phyloP scores from a whole-genome alignment of 2,797 vertebrate species.

The Huso huso region DNA sequence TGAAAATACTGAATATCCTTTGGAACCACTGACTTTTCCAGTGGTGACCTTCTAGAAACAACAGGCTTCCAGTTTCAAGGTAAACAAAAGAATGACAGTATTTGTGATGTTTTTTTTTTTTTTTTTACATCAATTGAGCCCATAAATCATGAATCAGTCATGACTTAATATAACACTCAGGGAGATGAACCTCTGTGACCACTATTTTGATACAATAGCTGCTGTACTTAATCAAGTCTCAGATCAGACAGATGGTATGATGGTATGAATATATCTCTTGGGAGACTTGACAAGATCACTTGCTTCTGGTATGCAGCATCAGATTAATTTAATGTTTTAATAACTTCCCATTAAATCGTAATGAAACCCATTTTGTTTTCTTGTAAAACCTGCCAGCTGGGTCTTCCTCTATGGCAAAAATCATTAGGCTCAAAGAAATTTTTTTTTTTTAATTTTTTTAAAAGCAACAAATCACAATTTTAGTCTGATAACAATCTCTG shows the following conservation, averaged over 20 bases:
- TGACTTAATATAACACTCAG: too few species aligned
- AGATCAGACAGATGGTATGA: conserved; percentile 5
- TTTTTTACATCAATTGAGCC: conserved; percentile 22
- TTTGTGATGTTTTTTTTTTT: neutral
- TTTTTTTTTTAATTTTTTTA: neutral
- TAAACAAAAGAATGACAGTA: conserved; percentile 7
- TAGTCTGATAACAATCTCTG: neutral
- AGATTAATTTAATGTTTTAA: conserved; percentile 7
- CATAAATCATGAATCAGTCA: neutral
- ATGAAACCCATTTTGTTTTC: conserved; percentile 3
- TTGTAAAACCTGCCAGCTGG: neutral
- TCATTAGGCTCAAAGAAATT: neutral
- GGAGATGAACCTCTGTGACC: too few species aligned
- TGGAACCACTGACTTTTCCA: neutral
- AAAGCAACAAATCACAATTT: neutral
- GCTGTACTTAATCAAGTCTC: conserved; percentile 11
- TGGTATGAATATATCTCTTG: conserved; percentile 7
- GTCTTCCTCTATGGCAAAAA: neutral
- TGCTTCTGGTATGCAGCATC: neutral
- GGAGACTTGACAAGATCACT: conserved; percentile 6
- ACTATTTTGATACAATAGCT: neutral
- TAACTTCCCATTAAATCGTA: conserved; percentile 7
- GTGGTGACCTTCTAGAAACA: neutral
- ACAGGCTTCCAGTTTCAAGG: neutral
- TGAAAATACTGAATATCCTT: too few species aligned